Percentiles rank a stretch among this genome's conserved stretches.
Evolutionary conservation across 2,888 invertebrate species (phyloP).

Genomic region (Lamproptera curius): DNA sequence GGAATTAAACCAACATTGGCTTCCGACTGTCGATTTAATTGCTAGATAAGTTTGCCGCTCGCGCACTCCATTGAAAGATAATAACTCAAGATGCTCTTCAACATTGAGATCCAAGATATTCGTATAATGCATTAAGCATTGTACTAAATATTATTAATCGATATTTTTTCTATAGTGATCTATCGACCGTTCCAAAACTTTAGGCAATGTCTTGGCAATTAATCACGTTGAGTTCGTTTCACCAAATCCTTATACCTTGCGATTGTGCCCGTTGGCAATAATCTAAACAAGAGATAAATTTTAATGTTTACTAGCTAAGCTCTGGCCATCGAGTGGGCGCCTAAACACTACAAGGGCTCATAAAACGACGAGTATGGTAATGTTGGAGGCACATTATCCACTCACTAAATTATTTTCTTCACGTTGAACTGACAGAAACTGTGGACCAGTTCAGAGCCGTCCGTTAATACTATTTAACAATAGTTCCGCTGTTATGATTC

Average conservation of each 20-base stretch:
- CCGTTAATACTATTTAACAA: constrained; percentile 28
- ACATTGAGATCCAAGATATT: constrained; percentile 47
- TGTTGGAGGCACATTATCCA: constrained; percentile 51
- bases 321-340: constrained; percentile 72
- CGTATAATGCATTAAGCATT: constrained; percentile 4
- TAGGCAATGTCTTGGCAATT: not conserved
- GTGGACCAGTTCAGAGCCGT: constrained; percentile 47
- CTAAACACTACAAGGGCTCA: constrained; percentile 70
- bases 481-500: constrained; percentile 23
- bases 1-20: constrained; percentile 69
- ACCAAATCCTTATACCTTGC: constrained; percentile 38
- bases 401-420: constrained; percentile 50
- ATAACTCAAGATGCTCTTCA: constrained; percentile 68
- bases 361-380: constrained; percentile 74
- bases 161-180: not conserved
- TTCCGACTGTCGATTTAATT: constrained; percentile 78
- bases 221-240: not conserved
- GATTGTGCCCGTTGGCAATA: constrained; percentile 68
- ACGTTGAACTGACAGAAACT: constrained; percentile 45
- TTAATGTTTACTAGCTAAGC: constrained; percentile 52
- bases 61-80: constrained; percentile 70
- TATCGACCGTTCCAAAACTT: not conserved
- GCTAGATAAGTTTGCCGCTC: constrained; percentile 68
- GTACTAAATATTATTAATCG: not conserved
- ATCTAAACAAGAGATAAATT: constrained; percentile 69